phyloP scores from a whole-genome alignment of 1,140 invertebrate genomes.

The fruit fly (Drosophila melanogaster) region Release_6_plus_ISO1_MT NT_037436.4:11166501-11167000 shows the following conservation, averaged over 20 bases:
- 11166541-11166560: slow-evolving; percentile 88
- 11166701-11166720: slow-evolving; percentile 10
- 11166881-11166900: slow-evolving; percentile 17
- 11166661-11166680: slow-evolving; percentile 67
- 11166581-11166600: slow-evolving; percentile 15
- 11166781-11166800: too few species aligned
- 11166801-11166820: background rate
- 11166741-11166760: slow-evolving; percentile 2
- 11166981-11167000: slow-evolving; percentile 48
- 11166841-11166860: background rate
- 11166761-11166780: background rate
- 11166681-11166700: slow-evolving; percentile 37
- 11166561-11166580: background rate
- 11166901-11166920: slow-evolving; percentile 49
- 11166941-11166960: slow-evolving; percentile 48
- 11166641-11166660: slow-evolving; percentile 70
- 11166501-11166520: slow-evolving; percentile 92
- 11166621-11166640: slow-evolving; percentile 79
- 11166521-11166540: slow-evolving; percentile 93
- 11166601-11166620: slow-evolving; percentile 30
- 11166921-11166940: slow-evolving; percentile 60
- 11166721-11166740: background rate
- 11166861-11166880: slow-evolving; percentile 2
- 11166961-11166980: slow-evolving; percentile 66
- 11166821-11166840: background rate